Evolutionary conservation across 2,888 invertebrate species (phyloP), one percentile per base, ranked within the genome.

Genomic region (Crocallis elinguaria): DNA sequence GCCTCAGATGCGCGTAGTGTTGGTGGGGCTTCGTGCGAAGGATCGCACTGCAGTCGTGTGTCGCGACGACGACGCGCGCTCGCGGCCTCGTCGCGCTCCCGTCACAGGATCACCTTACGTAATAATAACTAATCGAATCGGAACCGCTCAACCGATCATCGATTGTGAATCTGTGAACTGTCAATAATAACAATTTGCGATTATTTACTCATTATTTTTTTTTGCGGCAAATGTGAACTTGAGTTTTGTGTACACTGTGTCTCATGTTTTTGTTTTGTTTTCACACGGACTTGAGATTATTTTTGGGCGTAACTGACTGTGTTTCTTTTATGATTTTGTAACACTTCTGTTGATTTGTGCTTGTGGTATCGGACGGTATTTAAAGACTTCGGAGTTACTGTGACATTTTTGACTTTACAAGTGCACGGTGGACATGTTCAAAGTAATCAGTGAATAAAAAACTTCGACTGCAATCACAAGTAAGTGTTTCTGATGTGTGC

Each of bases 1-100:
- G 89, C 91, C 92, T 92, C 87, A 91, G 93, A 93, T 93, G 93
- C 93, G 93, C 92, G 90, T 85, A 87, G 92, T 88, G 92, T 88
- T 92, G 93, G 93, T 92, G 93, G 93, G 93, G 92, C 85, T 88
- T 84, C 88, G 87, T 78, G 79, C 91, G 89, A 88, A 90, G 88
- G 92, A 89, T 87, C 89, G 89, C 92, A 93, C 87, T 91, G 90
- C 91, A 90, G 91, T 91, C 93, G 93, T 86, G 85, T 77, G 86
- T 78, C 85, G 90, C 86, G 84, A 79, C 77, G 68, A 69, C 82
- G 76, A 78, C 89, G 88, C 84, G 88, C 88, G 88, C 85, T 70
- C 86, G 89, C 82, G 79, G 75, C 67, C 71, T 75, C 77, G 75
- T 66, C 74, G 70, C 76, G 78, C 73, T 73, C 69, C 62, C 72